Percentiles rank a stretch among this genome's conserved stretches.
Evolutionary conservation across 2,888 invertebrate genomes (phyloP).

Genomic region (Kryphioiulus occultus): DNA sequence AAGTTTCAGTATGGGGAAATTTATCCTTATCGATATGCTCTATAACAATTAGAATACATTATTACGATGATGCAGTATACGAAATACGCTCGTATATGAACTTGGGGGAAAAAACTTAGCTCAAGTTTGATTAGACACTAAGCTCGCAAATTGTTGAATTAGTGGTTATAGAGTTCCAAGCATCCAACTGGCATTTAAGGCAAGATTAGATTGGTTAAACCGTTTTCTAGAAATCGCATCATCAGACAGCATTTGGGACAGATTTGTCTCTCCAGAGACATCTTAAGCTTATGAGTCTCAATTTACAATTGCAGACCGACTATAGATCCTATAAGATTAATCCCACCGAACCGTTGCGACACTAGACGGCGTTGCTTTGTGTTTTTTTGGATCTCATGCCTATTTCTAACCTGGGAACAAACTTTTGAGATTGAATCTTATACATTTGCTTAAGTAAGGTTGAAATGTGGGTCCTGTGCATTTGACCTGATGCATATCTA

Average conservation of each 20-base stretch:
- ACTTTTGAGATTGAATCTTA: background rate
- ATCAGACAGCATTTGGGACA: background rate
- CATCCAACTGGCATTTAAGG: background rate
- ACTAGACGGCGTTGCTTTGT: no score
- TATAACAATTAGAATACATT: no score
- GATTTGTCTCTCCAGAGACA: background rate
- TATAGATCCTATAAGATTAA: background rate
- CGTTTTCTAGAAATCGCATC: constrained; percentile 7
- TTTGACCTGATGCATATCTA: background rate
- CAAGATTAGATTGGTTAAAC: background rate
- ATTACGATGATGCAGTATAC: no score
- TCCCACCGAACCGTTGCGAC: no score
- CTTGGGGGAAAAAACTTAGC: no score
- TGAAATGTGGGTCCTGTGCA: background rate
- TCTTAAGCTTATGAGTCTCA: background rate
- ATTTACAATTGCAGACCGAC: background rate
- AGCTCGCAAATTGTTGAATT: background rate
- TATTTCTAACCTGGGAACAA: background rate
- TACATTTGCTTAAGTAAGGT: background rate
- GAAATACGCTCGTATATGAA: no score
- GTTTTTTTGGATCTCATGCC: no score
- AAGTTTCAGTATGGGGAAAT: no score
- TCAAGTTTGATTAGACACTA: no score
- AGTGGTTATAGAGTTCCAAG: background rate
- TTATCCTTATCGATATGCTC: no score